Evolutionary conservation across 1,140 invertebrate species (phyloP), one percentile per base, ranked within the genome.

Genomic region (Chrysoperla carnea): DNA sequence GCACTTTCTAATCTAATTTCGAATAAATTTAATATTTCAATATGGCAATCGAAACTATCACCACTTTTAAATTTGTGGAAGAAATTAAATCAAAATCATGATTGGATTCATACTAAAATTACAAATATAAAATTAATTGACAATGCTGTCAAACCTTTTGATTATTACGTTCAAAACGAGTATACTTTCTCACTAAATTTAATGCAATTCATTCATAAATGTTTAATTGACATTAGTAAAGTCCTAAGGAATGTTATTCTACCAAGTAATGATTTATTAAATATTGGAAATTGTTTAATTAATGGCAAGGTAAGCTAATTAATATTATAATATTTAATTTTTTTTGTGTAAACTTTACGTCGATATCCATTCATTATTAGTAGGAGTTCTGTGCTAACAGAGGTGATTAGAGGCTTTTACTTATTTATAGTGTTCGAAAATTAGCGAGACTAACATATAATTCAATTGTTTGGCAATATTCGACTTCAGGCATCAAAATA

Each of bases 61-160:
- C 80, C 81, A 0, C 55, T 84, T 41, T 64, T 88, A 6, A 73
- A 68, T 46, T 51, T 82, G 2, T 88, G 84, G 84, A 82, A 84
- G 49, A 81, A 81, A 53, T 50, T 87, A 11, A 81, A 69, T 39
- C 54, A 62, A 44, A 56, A 52, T 12, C 50, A 56, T 48, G 57
- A 67, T 57, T 45, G 54, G 61, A 43, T 58, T 48, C 42, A 50
- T 50, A 43, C 64, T 57, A 45, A 55, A 54, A 17, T 33, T 40
- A 11, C 58, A 59, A 15, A 60, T 57, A 29, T 45, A 46, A 49
- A 50, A 48, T 29, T 41, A 52, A 23, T 50, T 46, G n/a, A 54
- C 42, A 48, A 63, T 43, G 59, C 65, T 52, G 5, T 23, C 2
- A 23, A 23, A 23, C 64, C 71, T 40, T 48, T 78, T 27, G 51